A percentile compares a stretch with the other conserved stretches of the same genome.
These are phyloP conservation scores for Scelioninae gen. 2 DNA, from an alignment of 2,888 invertebrate species.

Conservation along the genomic window DNA sequence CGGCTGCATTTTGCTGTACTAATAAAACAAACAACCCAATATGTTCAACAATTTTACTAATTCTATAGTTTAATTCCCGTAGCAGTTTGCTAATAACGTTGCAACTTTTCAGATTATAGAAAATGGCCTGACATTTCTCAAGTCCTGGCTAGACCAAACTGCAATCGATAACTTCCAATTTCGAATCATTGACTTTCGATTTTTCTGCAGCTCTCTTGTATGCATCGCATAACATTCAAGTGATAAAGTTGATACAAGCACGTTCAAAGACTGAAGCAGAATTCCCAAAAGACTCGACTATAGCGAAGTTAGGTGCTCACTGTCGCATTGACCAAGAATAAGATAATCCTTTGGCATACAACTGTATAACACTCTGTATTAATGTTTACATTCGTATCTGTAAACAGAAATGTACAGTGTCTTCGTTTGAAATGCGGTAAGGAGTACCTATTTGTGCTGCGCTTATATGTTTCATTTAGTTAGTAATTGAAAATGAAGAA, in stretches of 20 bases:
- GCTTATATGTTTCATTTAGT: constrained; percentile 66
- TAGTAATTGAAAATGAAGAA: constrained; percentile 72
- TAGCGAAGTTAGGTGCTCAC: constrained; percentile 57
- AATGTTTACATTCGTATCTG: constrained; percentile 75
- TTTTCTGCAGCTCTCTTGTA: too few relatives aligned
- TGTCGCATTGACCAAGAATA: constrained; percentile 71
- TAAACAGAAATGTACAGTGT: constrained; percentile 70
- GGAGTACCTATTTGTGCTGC: constrained; percentile 57
- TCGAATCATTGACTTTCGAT: too few relatives aligned
- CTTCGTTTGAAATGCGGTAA: constrained; percentile 50
- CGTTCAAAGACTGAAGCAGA: constrained; percentile 10
- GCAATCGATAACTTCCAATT: too few relatives aligned
- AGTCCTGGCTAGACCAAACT: too few relatives aligned
- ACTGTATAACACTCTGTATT: constrained; percentile 68
- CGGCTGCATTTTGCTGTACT: constrained; percentile 70
- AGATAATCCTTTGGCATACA: constrained; percentile 73
- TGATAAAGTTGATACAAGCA: constrained; percentile 11
- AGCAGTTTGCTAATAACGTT: too few relatives aligned
- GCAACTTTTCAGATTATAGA: too few relatives aligned
- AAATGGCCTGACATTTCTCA: neutral
- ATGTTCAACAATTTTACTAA: constrained; percentile 62
- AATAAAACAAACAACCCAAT: constrained; percentile 71
- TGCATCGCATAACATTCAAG: constrained; percentile 13
- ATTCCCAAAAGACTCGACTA: constrained; percentile 46
- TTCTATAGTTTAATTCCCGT: neutral